Evolutionary conservation across 1,140 invertebrate genomes (phyloP).

Genomic region (Halictus rubicundus): DNA sequence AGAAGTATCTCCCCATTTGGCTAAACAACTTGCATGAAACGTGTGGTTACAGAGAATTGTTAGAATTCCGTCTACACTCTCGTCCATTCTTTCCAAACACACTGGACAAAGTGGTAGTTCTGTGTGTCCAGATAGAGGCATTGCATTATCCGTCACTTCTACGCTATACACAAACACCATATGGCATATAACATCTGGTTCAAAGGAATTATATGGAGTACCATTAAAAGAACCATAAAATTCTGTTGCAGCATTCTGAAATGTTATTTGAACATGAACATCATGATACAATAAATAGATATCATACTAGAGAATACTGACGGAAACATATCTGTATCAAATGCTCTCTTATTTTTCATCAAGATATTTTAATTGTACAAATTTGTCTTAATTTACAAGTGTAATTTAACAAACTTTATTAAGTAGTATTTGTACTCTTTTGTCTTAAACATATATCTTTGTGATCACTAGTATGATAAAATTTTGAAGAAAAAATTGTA

Average conservation of each 20-base stretch:
- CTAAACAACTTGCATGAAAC: slow-evolving; percentile 96
- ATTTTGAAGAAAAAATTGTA: not conserved
- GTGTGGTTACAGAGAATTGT: slow-evolving; percentile 99
- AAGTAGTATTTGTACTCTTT: too few relatives aligned
- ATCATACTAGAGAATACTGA: not conserved
- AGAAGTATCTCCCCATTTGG: slow-evolving; percentile 97
- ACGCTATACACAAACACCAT: slow-evolving; percentile 97
- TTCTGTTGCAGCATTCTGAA: slow-evolving; percentile 90
- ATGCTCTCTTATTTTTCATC: too few relatives aligned
- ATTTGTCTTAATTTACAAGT: too few relatives aligned
- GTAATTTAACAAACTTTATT: too few relatives aligned
- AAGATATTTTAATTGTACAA: not conserved
- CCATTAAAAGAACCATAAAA: slow-evolving; percentile 98
- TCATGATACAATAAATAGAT: slow-evolving; percentile 14
- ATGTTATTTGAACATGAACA: slow-evolving; percentile 2
- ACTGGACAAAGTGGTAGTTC: slow-evolving; percentile 99
- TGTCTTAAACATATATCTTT: not conserved
- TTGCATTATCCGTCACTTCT: slow-evolving; percentile 88
- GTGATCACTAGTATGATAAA: not conserved
- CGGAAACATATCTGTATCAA: not conserved
- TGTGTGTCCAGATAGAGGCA: slow-evolving; percentile 90
- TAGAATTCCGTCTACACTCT: slow-evolving; percentile 97
- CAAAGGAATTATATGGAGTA: slow-evolving; percentile 94
- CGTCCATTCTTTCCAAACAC: slow-evolving; percentile 98
- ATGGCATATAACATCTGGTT: slow-evolving; percentile 93